A percentile compares a stretch with the other conserved stretches of the same genome.
phyloP scores from a whole-genome alignment of 2,797 vertebrate species.

The Urophycis tenuis region DNA sequence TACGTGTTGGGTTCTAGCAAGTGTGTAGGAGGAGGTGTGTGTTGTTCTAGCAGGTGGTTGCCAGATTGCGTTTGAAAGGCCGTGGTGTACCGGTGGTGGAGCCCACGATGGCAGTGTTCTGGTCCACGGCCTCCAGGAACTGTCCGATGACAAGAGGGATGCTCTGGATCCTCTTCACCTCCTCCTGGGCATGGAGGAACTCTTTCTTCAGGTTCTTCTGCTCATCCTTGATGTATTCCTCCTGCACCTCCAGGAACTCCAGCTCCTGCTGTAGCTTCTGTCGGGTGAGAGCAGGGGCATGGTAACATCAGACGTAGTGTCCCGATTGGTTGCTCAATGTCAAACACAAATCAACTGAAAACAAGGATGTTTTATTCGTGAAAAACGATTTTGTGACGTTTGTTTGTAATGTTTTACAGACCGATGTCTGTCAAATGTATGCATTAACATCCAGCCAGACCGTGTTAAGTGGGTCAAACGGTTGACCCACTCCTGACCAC shows the following conservation, averaged over 20 bases:
- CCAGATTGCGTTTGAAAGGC: neutral
- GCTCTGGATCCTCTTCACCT: constrained; percentile 94
- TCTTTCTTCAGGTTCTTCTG: constrained; percentile 95
- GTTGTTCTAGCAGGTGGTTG: neutral
- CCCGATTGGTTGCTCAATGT: neutral
- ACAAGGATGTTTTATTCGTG: neutral
- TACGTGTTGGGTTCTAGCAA: neutral
- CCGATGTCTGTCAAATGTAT: neutral
- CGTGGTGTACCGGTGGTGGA: constrained; percentile 80
- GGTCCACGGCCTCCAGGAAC: constrained; percentile 92
- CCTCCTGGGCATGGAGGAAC: constrained; percentile 92
- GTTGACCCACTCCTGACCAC: neutral
- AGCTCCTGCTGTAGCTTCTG: constrained; percentile 93
- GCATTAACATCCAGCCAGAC: neutral
- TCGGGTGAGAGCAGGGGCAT: constrained; percentile 8
- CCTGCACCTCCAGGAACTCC: constrained; percentile 92
- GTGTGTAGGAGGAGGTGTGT: neutral
- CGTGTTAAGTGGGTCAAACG: neutral
- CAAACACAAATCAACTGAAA: neutral
- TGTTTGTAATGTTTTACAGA: neutral
- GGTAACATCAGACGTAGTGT: neutral
- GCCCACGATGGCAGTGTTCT: constrained; percentile 92
- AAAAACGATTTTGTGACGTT: neutral
- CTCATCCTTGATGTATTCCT: constrained; percentile 95
- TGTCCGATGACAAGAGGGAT: constrained; percentile 92